These are phyloP conservation scores for Spodoptera littoralis DNA, from an alignment of 2,888 invertebrate species.

Conservation along the genomic window DNA sequence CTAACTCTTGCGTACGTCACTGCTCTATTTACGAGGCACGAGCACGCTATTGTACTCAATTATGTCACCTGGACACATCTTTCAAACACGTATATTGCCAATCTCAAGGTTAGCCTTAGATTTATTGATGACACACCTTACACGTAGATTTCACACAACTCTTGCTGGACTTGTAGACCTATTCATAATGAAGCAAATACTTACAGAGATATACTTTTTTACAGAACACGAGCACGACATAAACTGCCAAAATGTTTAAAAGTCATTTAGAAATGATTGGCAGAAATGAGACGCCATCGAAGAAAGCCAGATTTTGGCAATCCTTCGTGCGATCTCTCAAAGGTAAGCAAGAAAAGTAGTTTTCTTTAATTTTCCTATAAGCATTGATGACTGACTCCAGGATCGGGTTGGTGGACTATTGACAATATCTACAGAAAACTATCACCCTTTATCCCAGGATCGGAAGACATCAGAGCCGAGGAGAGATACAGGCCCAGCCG, in stretches of 20 bases:
- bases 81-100: slow-evolving; percentile 61
- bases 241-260: slow-evolving; percentile 95
- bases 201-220: slow-evolving; percentile 66
- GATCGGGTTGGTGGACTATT: background rate
- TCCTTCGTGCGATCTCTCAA: slow-evolving; percentile 97
- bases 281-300: slow-evolving; percentile 96
- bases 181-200: slow-evolving; percentile 9
- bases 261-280: slow-evolving; percentile 98
- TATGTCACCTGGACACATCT: slow-evolving; percentile 81
- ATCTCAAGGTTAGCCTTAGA: slow-evolving; percentile 73
- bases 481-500: slow-evolving; percentile 92
- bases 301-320: slow-evolving; percentile 98
- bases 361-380: too few relatives aligned
- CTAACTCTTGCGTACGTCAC: slow-evolving; percentile 81
- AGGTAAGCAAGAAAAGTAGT: slow-evolving; percentile 88
- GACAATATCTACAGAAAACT: background rate
- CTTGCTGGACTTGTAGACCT: background rate
- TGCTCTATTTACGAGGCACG: slow-evolving; percentile 84
- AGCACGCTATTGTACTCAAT: slow-evolving; percentile 80
- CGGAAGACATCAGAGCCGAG: slow-evolving; percentile 97
- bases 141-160: slow-evolving; percentile 12
- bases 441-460: slow-evolving; percentile 88
- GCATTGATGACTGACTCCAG: background rate
- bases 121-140: slow-evolving; percentile 30
- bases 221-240: slow-evolving; percentile 94